Percentiles rank a stretch among this genome's conserved stretches.
Evolutionary conservation across 35 echinoderm and acorn worm species (phyloP).

Genomic region (Ophioderma brevispina): DNA sequence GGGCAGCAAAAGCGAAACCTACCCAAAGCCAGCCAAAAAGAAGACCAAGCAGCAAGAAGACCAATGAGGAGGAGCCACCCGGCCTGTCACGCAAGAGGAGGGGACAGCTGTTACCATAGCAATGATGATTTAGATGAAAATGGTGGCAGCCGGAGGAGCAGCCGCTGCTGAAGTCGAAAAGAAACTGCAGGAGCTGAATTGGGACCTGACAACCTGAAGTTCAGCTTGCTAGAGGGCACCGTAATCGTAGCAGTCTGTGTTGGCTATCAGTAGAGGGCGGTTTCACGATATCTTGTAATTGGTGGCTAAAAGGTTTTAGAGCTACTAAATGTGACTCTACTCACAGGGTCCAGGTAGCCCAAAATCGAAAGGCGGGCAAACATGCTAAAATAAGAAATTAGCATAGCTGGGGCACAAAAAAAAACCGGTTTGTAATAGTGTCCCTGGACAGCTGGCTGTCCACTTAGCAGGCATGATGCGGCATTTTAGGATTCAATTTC

Average conservation of each 20-base stretch:
- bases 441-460: too few relatives aligned
- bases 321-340: too few relatives aligned
- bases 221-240: slow-evolving; percentile 66
- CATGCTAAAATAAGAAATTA: too few relatives aligned
- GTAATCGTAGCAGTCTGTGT: too few relatives aligned
- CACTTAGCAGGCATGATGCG: too few relatives aligned
- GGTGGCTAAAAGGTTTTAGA: not conserved
- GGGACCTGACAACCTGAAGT: slow-evolving; percentile 89
- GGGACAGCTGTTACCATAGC: slow-evolving; percentile 99
- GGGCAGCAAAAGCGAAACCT: slow-evolving; percentile 9
- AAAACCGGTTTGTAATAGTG: too few relatives aligned
- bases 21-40: not conserved
- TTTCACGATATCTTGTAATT: too few relatives aligned
- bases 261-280: too few relatives aligned
- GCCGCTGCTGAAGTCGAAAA: slow-evolving; percentile 42
- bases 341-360: too few relatives aligned
- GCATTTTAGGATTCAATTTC: too few relatives aligned
- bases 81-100: slow-evolving; percentile 75
- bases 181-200: slow-evolving; percentile 44
- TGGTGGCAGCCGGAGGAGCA: not conserved
- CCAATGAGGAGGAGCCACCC: not conserved
- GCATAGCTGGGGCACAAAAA: too few relatives aligned
- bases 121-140: slow-evolving; percentile 97
- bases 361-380: too few relatives aligned
- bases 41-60: slow-evolving; percentile 3